Percentiles rank a stretch among this genome's conserved stretches.
These are phyloP conservation scores for Lepidostoma basale DNA, from an alignment of 1,140 invertebrate species.

Conservation along the genomic window DNA sequence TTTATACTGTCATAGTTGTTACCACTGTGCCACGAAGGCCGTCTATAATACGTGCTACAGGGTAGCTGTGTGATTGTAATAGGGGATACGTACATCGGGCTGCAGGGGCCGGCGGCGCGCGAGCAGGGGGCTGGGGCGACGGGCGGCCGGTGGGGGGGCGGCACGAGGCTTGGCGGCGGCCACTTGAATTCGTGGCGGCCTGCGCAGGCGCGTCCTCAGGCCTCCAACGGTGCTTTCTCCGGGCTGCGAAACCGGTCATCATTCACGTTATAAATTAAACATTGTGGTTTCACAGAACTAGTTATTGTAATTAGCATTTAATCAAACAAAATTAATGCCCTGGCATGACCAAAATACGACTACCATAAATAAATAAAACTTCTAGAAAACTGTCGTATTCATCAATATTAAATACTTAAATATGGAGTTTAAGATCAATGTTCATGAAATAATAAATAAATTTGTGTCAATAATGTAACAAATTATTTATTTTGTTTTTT, in stretches of 20 bases:
- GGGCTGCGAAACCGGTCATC: constrained; percentile 15
- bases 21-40: too few species aligned
- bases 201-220: constrained; percentile 23
- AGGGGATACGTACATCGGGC: constrained; percentile 1
- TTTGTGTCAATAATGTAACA: too few species aligned
- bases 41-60: not conserved
- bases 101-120: constrained; percentile 19
- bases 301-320: too few species aligned
- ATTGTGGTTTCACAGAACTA: too few species aligned
- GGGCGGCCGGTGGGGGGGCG: constrained; percentile 3
- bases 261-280: not conserved
- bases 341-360: too few species aligned
- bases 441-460: too few species aligned
- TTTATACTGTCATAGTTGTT: not conserved
- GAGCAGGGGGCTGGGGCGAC: constrained; percentile 28
- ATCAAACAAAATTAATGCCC: too few species aligned
- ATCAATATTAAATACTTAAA: not conserved
- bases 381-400: not conserved
- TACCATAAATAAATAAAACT: too few species aligned
- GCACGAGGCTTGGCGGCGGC: constrained; percentile 19
- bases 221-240: constrained; percentile 33
- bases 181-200: constrained; percentile 37
- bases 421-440: not conserved
- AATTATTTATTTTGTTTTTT: too few species aligned
- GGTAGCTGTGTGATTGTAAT: not conserved